Base-by-base conservation (phyloP, 2,797 vertebrate genomes). In the Pipistrellus pygmaeus region DNA sequence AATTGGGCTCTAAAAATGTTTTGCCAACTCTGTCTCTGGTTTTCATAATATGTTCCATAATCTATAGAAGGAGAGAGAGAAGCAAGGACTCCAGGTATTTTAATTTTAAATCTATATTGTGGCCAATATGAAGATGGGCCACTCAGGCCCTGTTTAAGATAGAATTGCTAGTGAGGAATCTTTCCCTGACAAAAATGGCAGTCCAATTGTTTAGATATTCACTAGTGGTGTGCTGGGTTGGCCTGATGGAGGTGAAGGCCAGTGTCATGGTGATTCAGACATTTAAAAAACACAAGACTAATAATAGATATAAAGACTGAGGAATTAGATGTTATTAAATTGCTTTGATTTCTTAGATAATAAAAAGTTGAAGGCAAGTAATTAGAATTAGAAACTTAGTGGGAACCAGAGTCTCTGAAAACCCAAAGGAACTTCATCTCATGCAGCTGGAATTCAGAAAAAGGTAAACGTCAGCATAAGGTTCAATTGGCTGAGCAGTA, bases 221-320 rank as follows among this genome's bases (percentile, higher is more conserved):
- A 32, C 51, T 32, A 72, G 1, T 8, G 17, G 7, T 48, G 1
- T 6, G n/a, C 3, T 66, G 32, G 5, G 21, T n/a, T 46, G 30
- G 3, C 9, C 32, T n/a, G 30, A 73, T 2, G 9, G 6, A 73
- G 46, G 14, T 57, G 18, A 73, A 5, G 30, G 15, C 8, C 30
- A 68, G 35, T 21, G 11, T 14, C 30, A n/a, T 14, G 13, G 1
- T 27, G 44, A 78, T n/a, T 75, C 57, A 46, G 17, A 75, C 2
- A 23, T 85, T 83, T 85, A 73, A 88, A 91, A 85, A 27, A 55
- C 18, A 48, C 30, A 23, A 38, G 23, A 21, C 21, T 82, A 72
- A 73, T 27, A 48, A 76, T 46, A 48, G 53, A 44, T 11, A 30
- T 6, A 71, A 57, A 32, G 30, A 64, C n/a, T n/a, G 13, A 92